Evolutionary conservation across 2,888 invertebrate species (phyloP).

Genomic region (Margaritifera margaritifera): DNA sequence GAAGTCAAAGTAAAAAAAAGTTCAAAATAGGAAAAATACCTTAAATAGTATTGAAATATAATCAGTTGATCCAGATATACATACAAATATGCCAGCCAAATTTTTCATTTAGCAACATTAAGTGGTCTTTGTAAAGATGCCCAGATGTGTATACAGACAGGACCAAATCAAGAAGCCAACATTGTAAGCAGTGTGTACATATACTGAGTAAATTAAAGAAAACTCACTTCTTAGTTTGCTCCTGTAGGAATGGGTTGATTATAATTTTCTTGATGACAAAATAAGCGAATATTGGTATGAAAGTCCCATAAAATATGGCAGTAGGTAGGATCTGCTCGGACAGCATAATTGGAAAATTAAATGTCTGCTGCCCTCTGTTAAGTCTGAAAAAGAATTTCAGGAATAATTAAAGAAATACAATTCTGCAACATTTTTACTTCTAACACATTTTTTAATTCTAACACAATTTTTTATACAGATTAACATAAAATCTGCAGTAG

Average conservation of each 20-base stretch:
- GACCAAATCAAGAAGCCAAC: neutral
- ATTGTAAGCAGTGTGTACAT: neutral
- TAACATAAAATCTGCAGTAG: too few species aligned
- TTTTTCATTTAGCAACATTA: too few species aligned
- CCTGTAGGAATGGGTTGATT: slow-evolving; percentile 81
- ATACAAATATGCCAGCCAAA: too few species aligned
- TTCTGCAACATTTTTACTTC: too few species aligned
- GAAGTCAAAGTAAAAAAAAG: too few species aligned
- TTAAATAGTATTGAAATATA: too few species aligned
- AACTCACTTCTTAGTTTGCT: slow-evolving; percentile 79
- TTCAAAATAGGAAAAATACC: too few species aligned
- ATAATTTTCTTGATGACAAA: slow-evolving; percentile 87
- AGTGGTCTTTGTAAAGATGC: neutral
- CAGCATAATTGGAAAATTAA: slow-evolving; percentile 90
- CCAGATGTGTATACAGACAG: neutral
- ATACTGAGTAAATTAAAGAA: neutral
- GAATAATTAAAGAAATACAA: neutral
- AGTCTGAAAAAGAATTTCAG: slow-evolving; percentile 77
- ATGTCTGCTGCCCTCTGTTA: slow-evolving; percentile 88
- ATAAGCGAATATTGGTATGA: slow-evolving; percentile 83
- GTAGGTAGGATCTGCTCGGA: slow-evolving; percentile 92
- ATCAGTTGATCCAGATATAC: too few species aligned
- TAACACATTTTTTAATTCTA: too few species aligned
- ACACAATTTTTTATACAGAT: too few species aligned
- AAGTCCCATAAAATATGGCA: slow-evolving; percentile 93